Conservation (phyloP, 2,113 vertebrate genomes). For the Tichodroma muraria region DNA sequence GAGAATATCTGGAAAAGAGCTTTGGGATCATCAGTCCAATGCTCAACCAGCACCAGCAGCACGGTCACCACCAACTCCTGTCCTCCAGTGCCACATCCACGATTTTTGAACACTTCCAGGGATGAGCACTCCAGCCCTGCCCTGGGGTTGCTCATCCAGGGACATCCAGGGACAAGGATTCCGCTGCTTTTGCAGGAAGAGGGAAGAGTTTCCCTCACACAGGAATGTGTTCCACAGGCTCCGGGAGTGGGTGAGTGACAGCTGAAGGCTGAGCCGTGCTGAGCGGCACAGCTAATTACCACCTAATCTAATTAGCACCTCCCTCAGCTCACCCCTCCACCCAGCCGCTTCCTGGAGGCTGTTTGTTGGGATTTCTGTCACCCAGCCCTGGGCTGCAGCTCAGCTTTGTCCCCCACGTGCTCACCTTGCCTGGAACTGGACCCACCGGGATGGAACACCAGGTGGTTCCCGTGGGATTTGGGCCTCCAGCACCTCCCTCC, state of each 20-base stretch:
- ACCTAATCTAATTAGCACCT: neutral
- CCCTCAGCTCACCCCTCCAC: neutral
- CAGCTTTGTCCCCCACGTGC: neutral
- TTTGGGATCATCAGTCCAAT: neutral
- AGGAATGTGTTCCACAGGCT: neutral
- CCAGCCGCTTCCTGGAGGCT: neutral
- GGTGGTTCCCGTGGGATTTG: neutral
- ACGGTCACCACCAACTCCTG: rapidly evolving
- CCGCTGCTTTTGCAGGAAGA: neutral
- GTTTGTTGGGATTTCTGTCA: neutral
- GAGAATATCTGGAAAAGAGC: neutral
- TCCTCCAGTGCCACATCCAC: neutral
- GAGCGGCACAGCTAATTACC: neutral
- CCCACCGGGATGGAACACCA: neutral
- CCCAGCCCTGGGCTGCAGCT: neutral
- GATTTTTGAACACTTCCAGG: rapidly evolving
- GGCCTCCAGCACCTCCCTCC: neutral
- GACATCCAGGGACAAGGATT: neutral
- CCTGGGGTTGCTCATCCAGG: neutral
- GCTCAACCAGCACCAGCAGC: neutral
- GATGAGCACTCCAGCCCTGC: neutral
- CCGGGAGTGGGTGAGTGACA: neutral
- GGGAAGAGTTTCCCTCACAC: neutral
- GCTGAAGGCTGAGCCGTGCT: neutral
- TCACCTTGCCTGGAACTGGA: rapidly evolving